phyloP scores from a whole-genome alignment of 2,888 invertebrate genomes.

The Nymphalis polychloros region DNA sequence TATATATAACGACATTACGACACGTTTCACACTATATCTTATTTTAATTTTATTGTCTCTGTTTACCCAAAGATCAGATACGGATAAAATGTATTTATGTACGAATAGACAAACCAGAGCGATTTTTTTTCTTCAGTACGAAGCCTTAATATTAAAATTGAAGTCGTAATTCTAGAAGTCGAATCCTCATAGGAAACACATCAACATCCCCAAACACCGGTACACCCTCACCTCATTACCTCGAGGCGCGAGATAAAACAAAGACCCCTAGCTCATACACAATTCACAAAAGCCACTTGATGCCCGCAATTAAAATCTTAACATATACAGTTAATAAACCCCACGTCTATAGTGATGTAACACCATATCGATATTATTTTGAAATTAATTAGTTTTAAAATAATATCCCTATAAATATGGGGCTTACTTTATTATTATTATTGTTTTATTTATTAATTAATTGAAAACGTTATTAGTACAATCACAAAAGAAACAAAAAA shows the following conservation, averaged over 20 bases:
- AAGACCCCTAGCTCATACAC: constrained; percentile 48
- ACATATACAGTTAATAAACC: constrained; percentile 74
- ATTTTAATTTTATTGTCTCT: too few species aligned
- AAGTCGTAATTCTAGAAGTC: too few species aligned
- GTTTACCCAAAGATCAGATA: too few species aligned
- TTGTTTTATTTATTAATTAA: not conserved
- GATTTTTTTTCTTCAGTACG: too few species aligned
- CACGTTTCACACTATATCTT: too few species aligned
- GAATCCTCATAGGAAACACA: not conserved
- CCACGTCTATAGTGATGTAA: constrained; percentile 54
- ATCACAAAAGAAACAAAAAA: too few species aligned
- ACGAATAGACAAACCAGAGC: too few species aligned
- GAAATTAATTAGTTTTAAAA: too few species aligned
- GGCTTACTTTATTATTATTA: not conserved
- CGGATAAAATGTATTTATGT: too few species aligned
- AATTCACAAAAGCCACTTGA: constrained; percentile 68
- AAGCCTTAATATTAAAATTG: too few species aligned
- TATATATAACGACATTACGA: too few species aligned
- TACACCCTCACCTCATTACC: constrained; percentile 41
- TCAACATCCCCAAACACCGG: not conserved
- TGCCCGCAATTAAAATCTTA: constrained; percentile 79
- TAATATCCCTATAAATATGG: too few species aligned
- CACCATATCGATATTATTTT: constrained; percentile 39
- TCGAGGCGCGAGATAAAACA: constrained; percentile 51
- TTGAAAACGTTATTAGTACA: not conserved